Evolutionary conservation across 2,888 invertebrate genomes (phyloP), one percentile per base, ranked within the genome.

Genomic region (Salticus scenicus): DNA sequence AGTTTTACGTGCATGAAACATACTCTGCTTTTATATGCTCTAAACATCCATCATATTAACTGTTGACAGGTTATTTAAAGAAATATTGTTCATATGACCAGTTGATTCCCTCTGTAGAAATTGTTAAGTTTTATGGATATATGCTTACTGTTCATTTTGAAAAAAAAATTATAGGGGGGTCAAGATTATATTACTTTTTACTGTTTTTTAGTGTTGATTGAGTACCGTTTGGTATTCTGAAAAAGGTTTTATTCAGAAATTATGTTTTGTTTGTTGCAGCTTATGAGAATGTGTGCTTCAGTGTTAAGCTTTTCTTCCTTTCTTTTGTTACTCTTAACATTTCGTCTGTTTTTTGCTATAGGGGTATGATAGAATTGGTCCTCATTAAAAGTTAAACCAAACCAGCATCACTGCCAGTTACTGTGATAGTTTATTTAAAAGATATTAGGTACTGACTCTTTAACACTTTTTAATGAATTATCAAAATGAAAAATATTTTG

Each of bases 391-490:
- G 83, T 78, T n/a, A n/a, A n/a, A n/a, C n/a, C n/a, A 84, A 84
- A 84, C 83, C 83, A 84, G 83, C 83, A 73, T 84, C 83, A 84
- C 83, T 84, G 83, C 83, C 83, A 84, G 83, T 77, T 84, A 84
- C 83, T 84, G 83, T 84, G 83, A 84, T 84, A 84, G 83, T 73
- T 84, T 84, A 84, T 84, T 84, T 77, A 77, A 77, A 84, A 73
- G 75, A 63, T 76, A 75, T 69, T 82, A 82, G 82, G 75, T 75
- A 82, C 82, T 75, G 76, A 73, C 57, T 57, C 57, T 57, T n/a
- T 57, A 57, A 57, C 57, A 57, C 57, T 57, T 57, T 24, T 24
- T 4, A 20, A 24, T 7, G 2, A 24, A 24, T 20, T 4, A 24
- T 24, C 57, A 57, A 57, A 57, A 57, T 57, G 20, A 57, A 24